phyloP scores from a whole-genome alignment of 2,113 vertebrate genomes.

The Phycodurus eques region DNA sequence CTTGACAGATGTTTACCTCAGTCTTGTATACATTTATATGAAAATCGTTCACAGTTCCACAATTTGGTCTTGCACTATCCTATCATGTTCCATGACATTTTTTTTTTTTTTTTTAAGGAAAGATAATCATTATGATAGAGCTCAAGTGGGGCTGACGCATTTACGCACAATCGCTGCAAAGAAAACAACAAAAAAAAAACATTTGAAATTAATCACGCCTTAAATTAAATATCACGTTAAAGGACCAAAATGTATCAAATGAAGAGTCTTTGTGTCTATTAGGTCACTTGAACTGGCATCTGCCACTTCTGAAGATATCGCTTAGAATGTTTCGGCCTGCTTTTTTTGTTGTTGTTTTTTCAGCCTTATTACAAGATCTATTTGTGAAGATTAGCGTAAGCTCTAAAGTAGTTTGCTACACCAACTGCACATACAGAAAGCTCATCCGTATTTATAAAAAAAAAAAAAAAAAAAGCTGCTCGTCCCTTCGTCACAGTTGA shows the following conservation, averaged over 20 bases:
- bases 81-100: background rate
- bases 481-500: background rate
- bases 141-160: background rate
- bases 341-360: too few relatives aligned
- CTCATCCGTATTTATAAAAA: background rate
- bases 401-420: background rate
- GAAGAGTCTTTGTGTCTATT: background rate
- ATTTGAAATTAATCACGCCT: conserved; percentile 14
- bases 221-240: conserved; percentile 10
- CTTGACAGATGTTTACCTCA: background rate
- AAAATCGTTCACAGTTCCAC: background rate
- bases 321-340: background rate
- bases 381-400: background rate
- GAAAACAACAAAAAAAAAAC: background rate
- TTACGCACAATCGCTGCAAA: conserved; percentile 1
- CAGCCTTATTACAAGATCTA: background rate
- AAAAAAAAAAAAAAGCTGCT: background rate
- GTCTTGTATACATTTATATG: conserved; percentile 1
- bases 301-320: conserved; percentile 1
- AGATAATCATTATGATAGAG: conserved; percentile 2
- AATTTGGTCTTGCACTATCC: background rate
- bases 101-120: background rate
- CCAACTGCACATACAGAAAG: background rate
- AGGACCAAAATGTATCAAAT: background rate
- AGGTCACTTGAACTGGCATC: conserved; percentile 9